phyloP scores from a whole-genome alignment of 2,888 invertebrate genomes.

The Cataglyphis altisquamis region DNA sequence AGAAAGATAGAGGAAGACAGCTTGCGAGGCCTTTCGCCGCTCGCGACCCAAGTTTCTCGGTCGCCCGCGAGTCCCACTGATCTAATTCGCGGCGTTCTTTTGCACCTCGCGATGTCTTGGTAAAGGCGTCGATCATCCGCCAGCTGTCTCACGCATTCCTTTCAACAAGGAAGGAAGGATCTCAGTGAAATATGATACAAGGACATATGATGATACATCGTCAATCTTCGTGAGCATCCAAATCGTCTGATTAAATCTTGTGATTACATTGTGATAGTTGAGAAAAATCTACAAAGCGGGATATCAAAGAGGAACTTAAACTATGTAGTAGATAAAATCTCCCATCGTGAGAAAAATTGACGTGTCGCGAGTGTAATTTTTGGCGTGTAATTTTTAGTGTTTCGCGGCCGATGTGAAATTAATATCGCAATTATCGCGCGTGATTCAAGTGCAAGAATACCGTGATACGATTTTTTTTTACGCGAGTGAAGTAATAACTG shows the following conservation, averaged over 20 bases:
- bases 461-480: background rate
- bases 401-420: background rate
- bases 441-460: background rate
- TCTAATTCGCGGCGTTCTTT: conserved; percentile 64
- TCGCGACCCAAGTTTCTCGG: conserved; percentile 67
- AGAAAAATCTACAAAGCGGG: background rate
- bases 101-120: conserved; percentile 39
- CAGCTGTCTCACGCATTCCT: background rate
- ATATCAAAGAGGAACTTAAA: background rate
- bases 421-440: background rate
- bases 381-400: background rate
- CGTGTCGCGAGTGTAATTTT: background rate
- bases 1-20: background rate
- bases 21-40: conserved; percentile 51
- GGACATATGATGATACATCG: background rate
- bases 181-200: background rate
- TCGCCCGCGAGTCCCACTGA: conserved; percentile 71
- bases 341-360: background rate
- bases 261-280: background rate
- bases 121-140: conserved; percentile 41
- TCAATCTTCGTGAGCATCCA: background rate
- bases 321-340: background rate
- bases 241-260: background rate
- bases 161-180: background rate
- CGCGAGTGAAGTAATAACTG: background rate